Conservation (phyloP, 2,113 vertebrate genomes). For the Manacus vitellinus region DNA sequence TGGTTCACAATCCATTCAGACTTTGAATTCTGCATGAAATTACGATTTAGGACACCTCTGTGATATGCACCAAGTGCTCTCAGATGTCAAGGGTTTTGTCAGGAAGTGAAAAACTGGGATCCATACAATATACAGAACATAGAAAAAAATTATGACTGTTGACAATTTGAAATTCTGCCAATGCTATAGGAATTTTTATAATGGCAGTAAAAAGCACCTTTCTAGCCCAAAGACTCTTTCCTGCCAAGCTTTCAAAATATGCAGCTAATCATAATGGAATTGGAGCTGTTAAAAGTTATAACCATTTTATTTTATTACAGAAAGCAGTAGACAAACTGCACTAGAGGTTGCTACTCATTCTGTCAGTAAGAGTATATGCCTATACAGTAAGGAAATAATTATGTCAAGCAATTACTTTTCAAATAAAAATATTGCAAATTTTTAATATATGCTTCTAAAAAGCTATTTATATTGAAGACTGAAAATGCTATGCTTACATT, state of each 20-base stretch:
- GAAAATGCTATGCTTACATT: neutral
- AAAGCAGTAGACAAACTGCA: neutral
- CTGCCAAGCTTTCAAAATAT: conserved; percentile 2
- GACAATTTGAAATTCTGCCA: conserved; percentile 22
- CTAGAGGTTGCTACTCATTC: neutral
- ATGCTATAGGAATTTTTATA: neutral
- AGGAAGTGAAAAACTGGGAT: neutral
- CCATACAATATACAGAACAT: neutral
- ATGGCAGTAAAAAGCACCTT: conserved; percentile 14
- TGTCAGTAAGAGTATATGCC: neutral
- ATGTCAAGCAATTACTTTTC: neutral
- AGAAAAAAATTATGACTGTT: neutral
- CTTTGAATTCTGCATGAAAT: neutral
- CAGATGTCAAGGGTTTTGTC: neutral
- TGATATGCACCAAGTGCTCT: neutral
- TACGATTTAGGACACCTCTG: neutral
- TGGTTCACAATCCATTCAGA: neutral
- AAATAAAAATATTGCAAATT: neutral
- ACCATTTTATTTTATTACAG: neutral
- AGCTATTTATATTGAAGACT: neutral
- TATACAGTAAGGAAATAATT: neutral
- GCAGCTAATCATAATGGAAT: conserved; percentile 18
- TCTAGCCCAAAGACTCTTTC: neutral
- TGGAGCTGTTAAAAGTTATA: conserved; percentile 8
- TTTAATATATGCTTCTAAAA: neutral